Base-by-base conservation (phyloP, 2,888 invertebrate species). In the Morpho helenor region DNA sequence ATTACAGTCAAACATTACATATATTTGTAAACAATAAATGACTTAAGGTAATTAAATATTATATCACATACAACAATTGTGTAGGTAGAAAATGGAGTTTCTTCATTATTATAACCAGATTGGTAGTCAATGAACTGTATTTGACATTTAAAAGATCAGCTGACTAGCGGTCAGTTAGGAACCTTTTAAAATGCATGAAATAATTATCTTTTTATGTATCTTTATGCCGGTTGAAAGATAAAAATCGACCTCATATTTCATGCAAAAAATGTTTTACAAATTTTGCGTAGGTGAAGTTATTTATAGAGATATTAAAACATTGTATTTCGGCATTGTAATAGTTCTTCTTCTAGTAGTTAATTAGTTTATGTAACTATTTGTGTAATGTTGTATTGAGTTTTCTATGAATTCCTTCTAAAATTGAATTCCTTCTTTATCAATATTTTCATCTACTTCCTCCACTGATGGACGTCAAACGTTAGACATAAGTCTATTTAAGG, bases 71-170 rank as follows among this genome's bases (percentile, higher is more conserved):
- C 31, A 31, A 2, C 0, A 5, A 31, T 31, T 31, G 31, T 31
- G 5, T 31, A 41, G n/a, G 39, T 40, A 50, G 22, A 46, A 7
- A 22, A 49, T 45, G 40, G 7, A 45, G 7, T 16, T 7, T 40
- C 8, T n/a, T 39, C 44, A 23, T 46, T 10, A 7, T 45, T 49
- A 10, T 39, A 46, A 56, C 42, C 23, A 41, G 50, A 45, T 52
- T 39, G 31, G 43, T 54, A 49, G 49, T 47, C 52, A 60, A 59
- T 52, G 44, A 50, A 60, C 51, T 59, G 49, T 53, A 43, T 48
- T 44, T 54, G 55, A 52, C 57, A 63, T 63, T 63, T 61, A 10
- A 57, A 53, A 61, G 39, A 60, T 56, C 56, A 59, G 62, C 57
- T 65, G 56, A 59, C 57, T 45, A 41, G 10, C 45, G 45, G 45